Percentiles rank a stretch among this genome's conserved stretches.
phyloP scores from a whole-genome alignment of 2,888 invertebrate genomes.

The Catocala fraxini region DNA sequence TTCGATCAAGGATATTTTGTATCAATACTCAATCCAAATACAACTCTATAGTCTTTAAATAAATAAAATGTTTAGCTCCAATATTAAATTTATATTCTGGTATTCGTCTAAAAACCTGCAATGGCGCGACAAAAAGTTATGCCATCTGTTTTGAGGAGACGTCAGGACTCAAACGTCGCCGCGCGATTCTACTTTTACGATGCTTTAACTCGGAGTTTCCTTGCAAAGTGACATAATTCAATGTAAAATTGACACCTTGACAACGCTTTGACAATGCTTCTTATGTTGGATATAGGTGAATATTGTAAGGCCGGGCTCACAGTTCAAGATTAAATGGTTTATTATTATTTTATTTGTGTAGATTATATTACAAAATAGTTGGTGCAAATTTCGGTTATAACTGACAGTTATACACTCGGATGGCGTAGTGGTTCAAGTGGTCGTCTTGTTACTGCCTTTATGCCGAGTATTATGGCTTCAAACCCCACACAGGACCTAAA shows the following conservation, averaged over 20 bases:
- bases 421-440: too few species aligned
- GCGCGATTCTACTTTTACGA: constrained; percentile 16
- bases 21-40: too few species aligned
- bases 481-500: too few species aligned
- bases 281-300: constrained; percentile 24
- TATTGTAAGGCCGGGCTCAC: neutral
- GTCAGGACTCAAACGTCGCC: neutral
- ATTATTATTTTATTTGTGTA: neutral
- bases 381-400: too few species aligned
- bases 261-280: constrained; percentile 40
- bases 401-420: too few species aligned
- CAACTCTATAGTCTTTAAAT: too few species aligned
- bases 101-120: neutral
- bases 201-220: constrained; percentile 21
- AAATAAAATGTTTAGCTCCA: too few species aligned
- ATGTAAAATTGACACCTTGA: constrained; percentile 46
- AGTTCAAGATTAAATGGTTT: neutral
- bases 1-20: too few species aligned
- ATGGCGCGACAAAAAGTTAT: constrained; percentile 1
- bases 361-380: too few species aligned
- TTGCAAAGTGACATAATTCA: constrained; percentile 44
- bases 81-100: too few species aligned
- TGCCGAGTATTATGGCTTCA: too few species aligned
- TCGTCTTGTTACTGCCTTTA: too few species aligned
- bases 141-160: neutral